phyloP scores from a whole-genome alignment of 2,113 vertebrate genomes.

The Nycticebus coucang region DNA sequence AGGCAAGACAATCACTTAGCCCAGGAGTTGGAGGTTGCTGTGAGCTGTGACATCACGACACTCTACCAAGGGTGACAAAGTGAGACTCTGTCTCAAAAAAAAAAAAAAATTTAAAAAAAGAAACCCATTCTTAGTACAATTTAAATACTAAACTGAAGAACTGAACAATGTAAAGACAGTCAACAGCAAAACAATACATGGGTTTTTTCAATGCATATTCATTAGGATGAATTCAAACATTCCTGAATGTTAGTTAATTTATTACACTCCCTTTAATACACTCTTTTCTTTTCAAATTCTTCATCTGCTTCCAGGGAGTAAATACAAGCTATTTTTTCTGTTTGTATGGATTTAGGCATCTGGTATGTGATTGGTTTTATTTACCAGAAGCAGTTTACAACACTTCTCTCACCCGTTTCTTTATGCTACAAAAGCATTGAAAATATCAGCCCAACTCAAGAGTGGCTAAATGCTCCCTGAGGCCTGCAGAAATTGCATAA shows the following conservation, averaged over 20 bases:
- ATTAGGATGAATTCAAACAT: neutral
- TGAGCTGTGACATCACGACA: no score
- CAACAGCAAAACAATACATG: constrained; percentile 11
- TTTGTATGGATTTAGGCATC: constrained; percentile 19
- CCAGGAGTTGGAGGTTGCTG: no score
- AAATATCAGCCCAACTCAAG: constrained; percentile 7
- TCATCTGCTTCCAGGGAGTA: neutral
- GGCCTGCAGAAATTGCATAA: neutral
- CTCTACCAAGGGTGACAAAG: no score
- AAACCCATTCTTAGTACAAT: neutral
- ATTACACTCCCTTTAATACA: neutral
- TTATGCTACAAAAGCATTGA: constrained; percentile 5
- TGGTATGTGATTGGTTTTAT: constrained; percentile 34
- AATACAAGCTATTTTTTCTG: constrained; percentile 35
- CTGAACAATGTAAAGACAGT: neutral
- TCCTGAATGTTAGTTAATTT: neutral
- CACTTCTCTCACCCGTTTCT: constrained; percentile 6
- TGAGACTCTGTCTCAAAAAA: no score
- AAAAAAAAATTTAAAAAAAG: neutral
- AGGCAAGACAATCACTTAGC: no score
- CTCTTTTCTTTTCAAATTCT: neutral
- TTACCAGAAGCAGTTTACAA: constrained; percentile 37
- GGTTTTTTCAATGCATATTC: neutral
- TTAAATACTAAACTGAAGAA: constrained; percentile 28
- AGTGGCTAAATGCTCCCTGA: constrained; percentile 16